phyloP scores from a whole-genome alignment of 2,888 invertebrate species.

The Drosophila gaucha region DNA sequence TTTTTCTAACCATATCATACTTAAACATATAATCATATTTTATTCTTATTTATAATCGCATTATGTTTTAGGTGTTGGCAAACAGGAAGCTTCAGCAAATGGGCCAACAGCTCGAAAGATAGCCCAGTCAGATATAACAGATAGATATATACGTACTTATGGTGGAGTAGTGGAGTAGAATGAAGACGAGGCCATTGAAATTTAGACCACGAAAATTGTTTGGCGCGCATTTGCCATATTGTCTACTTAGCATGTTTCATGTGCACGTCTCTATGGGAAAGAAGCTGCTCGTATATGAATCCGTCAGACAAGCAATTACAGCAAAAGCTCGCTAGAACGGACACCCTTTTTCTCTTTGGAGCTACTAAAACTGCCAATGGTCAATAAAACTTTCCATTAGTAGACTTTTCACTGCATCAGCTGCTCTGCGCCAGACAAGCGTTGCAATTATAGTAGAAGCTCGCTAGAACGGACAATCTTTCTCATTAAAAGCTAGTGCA shows the following conservation, averaged over 20 bases:
- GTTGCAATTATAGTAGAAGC: constrained; percentile 39
- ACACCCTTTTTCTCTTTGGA: background rate
- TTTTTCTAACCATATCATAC: background rate
- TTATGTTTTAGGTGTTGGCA: background rate
- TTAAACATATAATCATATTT: background rate
- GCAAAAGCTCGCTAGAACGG: background rate
- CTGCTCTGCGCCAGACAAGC: too few species aligned
- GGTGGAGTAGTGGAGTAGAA: constrained; percentile 12
- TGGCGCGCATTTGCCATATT: constrained; percentile 24
- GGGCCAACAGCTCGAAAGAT: background rate
- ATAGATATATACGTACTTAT: background rate
- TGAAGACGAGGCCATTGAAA: constrained; percentile 31
- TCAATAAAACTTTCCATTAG: background rate
- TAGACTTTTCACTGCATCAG: too few species aligned
- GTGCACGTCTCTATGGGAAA: background rate
- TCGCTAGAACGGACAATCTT: background rate
- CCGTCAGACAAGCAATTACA: background rate
- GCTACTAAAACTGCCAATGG: background rate
- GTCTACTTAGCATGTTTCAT: constrained; percentile 23
- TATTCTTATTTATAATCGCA: background rate
- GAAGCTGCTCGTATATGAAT: background rate
- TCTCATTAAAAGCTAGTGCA: background rate
- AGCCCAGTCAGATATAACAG: background rate
- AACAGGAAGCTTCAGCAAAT: constrained; percentile 10
- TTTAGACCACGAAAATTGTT: constrained; percentile 24